Base-by-base conservation (phyloP, 2,888 invertebrate genomes). In the Diaphora mendica region DNA sequence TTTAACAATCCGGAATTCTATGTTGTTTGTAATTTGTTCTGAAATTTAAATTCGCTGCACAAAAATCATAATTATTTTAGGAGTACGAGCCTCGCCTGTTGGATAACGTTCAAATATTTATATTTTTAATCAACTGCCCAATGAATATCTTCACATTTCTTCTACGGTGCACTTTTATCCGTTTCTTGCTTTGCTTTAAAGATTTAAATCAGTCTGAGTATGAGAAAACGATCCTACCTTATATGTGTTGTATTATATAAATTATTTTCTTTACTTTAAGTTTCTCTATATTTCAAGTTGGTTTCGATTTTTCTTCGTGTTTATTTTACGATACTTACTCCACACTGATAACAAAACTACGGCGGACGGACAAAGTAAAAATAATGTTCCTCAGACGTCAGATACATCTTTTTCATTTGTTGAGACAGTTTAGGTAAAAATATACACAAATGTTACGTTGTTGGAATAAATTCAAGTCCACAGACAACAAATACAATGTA, bases 61-160 rank as follows among this genome's bases (percentile, higher is more conserved):
- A 26, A 59, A 51, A n/a, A n/a, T n/a, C n/a, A n/a, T n/a, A n/a
- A n/a, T n/a, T n/a, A 26, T 55, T n/a, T 55, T n/a, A 59, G 4
- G n/a, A n/a, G 55, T 3, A 11, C 13, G 55, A 59, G 55, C 11
- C 26, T n/a, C 26, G 55, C 55, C 26, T 26, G 26, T n/a, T 39
- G 68, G 15, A 35, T 39, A 39, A 3, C 33, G 44, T 59, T 51
- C 35, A 55, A 35, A 68, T 55, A 68, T 55, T 59, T 59, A 69
- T 39, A 69, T 68, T 55, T 68, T 68, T 55, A 68, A 23, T 68
- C n/a, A 68, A 55, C n/a, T 33, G 26, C 30, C 23, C 2, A 20
- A 42, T 39, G 39, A 39, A 39, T 39, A 51, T 44, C 48, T 20
- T 20, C n/a, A 26, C 15, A 5, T 26, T 17, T 5, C 20, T n/a